Conservation (phyloP, 2,797 vertebrate species). For the Pseudochirops cupreus region DNA sequence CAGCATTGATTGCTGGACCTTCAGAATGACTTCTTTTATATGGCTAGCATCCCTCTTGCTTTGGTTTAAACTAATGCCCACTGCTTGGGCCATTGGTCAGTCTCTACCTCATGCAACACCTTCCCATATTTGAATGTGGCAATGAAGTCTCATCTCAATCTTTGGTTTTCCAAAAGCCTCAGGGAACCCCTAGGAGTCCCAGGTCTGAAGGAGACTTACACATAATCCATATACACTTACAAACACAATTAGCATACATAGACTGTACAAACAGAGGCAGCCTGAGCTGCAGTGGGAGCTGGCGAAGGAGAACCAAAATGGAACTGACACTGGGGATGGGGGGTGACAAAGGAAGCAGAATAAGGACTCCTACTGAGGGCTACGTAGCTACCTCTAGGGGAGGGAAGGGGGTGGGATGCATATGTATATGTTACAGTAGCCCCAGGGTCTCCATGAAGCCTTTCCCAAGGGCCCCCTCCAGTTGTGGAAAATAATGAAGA, state of each 20-base stretch:
- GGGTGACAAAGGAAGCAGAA: neutral
- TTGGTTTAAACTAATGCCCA: neutral
- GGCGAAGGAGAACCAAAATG: neutral
- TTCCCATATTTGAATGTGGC: neutral
- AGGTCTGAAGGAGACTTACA: neutral
- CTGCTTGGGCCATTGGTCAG: neutral
- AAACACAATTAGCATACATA: slow-evolving; percentile 3
- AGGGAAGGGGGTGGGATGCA: neutral
- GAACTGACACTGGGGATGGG: neutral
- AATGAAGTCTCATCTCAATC: neutral
- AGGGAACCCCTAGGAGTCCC: neutral
- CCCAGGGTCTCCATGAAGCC: slow-evolving; percentile 50
- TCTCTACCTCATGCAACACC: neutral
- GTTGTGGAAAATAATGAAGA: slow-evolving; percentile 71
- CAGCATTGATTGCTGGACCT: neutral
- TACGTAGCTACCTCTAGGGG: neutral
- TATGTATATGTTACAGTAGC: slow-evolving; percentile 34
- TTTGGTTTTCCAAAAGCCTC: neutral
- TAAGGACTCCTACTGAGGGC: neutral
- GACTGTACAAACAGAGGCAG: neutral
- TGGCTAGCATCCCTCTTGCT: neutral
- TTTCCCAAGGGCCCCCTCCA: slow-evolving; percentile 42
- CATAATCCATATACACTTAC: neutral
- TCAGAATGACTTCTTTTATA: neutral
- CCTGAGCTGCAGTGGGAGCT: neutral